Evolutionary conservation across 2,113 vertebrate species (phyloP).

Genomic region (Heptranchias perlo): DNA sequence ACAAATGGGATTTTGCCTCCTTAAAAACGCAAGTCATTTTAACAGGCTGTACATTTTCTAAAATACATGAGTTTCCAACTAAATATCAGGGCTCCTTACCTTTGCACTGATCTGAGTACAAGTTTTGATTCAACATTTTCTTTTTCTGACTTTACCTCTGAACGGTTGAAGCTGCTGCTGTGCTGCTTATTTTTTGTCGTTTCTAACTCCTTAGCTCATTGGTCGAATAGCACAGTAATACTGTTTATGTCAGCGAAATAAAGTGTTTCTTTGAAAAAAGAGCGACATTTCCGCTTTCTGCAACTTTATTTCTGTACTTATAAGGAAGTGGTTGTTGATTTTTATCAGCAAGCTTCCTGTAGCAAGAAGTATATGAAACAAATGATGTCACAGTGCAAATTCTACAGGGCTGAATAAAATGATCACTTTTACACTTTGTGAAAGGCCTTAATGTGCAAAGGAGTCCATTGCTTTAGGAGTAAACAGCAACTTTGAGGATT

Average conservation of each 20-base stretch:
- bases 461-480: no score
- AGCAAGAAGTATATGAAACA: conserved; percentile 51
- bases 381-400: conserved; percentile 45
- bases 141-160: conserved; percentile 18
- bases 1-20: neutral
- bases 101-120: conserved; percentile 56
- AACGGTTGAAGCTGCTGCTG: conserved; percentile 15
- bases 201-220: conserved; percentile 18
- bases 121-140: conserved; percentile 32
- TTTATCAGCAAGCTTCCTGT: conserved; percentile 61
- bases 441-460: neutral
- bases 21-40: neutral
- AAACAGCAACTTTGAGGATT: neutral
- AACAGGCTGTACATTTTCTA: neutral
- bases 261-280: conserved; percentile 37
- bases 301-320: conserved; percentile 56
- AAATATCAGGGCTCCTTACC: conserved; percentile 48
- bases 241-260: conserved; percentile 24
- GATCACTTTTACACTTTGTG: neutral
- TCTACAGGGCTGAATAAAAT: neutral
- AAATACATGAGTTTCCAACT: neutral
- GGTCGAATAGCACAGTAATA: neutral
- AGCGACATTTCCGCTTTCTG: conserved; percentile 35
- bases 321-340: conserved; percentile 63
- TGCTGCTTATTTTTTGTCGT: conserved; percentile 6